A percentile compares a stretch with the other conserved stretches of the same genome.
phyloP scores from a whole-genome alignment of 2,888 invertebrate species.

The Catonia carolina region DNA sequence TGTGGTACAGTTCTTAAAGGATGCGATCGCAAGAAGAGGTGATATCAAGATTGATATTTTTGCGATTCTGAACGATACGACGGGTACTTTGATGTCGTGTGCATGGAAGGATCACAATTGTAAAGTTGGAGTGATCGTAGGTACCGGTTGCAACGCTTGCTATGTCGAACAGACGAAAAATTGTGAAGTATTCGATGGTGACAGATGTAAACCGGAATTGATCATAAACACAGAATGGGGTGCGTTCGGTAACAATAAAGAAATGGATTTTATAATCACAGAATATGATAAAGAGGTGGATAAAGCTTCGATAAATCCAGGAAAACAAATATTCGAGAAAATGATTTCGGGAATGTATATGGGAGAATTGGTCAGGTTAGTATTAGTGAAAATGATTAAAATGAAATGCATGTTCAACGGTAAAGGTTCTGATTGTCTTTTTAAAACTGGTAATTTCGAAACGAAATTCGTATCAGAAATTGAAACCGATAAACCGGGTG shows the following conservation, averaged over 20 bases:
- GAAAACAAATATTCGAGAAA: constrained; percentile 82
- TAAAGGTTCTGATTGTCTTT: constrained; percentile 68
- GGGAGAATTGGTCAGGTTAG: constrained; percentile 88
- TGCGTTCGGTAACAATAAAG: constrained; percentile 56
- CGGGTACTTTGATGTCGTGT: constrained; percentile 95
- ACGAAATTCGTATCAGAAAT: constrained; percentile 98
- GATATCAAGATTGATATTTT: constrained; percentile 76
- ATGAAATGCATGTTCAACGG: constrained; percentile 78
- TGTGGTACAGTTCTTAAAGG: constrained; percentile 50
- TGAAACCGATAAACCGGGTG: constrained; percentile 49
- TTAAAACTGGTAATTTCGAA: constrained; percentile 76
- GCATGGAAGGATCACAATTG: constrained; percentile 93
- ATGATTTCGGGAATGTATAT: constrained; percentile 99
- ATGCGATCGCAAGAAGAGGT: constrained; percentile 47
- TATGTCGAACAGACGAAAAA: constrained; percentile 52
- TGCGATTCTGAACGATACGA: constrained; percentile 90
- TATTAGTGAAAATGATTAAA: constrained; percentile 72
- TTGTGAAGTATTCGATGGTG: constrained; percentile 47
- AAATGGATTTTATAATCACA: constrained; percentile 50
- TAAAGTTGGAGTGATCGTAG: constrained; percentile 87
- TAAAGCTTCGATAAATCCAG: constrained; percentile 55
- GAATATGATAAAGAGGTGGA: constrained; percentile 48
- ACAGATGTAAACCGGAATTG: constrained; percentile 42
- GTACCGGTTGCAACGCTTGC: constrained; percentile 57
- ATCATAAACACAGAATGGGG: constrained; percentile 62